Conservation (phyloP, 1,140 invertebrate genomes). For the Aradophagus sp. region DNA sequence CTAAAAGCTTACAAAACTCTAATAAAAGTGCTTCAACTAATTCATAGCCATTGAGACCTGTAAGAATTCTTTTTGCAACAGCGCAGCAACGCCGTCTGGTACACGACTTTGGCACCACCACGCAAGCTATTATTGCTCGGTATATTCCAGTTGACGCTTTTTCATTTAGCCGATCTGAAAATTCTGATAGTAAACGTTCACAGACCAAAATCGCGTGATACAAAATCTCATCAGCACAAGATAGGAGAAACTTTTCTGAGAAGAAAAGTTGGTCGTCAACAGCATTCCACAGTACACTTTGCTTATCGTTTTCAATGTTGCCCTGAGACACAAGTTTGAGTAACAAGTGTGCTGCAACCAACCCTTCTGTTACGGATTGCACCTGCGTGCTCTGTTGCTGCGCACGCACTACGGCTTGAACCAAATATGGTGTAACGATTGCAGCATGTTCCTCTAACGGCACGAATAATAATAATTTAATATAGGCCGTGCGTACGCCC, state of each 20-base stretch:
- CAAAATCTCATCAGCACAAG: conserved; percentile 81
- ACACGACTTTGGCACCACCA: conserved; percentile 73
- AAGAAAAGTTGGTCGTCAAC: conserved; percentile 87
- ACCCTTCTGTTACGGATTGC: conserved; percentile 84
- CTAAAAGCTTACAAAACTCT: conserved; percentile 78
- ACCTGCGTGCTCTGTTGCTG: conserved; percentile 74
- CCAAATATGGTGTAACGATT: conserved; percentile 64
- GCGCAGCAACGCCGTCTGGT: conserved; percentile 63
- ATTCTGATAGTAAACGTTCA: conserved; percentile 79
- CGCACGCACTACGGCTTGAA: conserved; percentile 66
- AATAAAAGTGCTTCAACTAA: conserved; percentile 76
- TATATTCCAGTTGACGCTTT: conserved; percentile 75
- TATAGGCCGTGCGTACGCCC: conserved; percentile 84
- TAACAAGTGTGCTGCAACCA: conserved; percentile 84
- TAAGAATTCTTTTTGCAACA: conserved; percentile 66
- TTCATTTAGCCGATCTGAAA: conserved; percentile 77
- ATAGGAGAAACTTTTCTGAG: conserved; percentile 85
- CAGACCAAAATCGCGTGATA: conserved; percentile 79
- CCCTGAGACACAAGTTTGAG: conserved; percentile 79
- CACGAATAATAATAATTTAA: conserved; percentile 65
- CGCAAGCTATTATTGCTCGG: conserved; percentile 79
- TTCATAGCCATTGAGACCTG: conserved; percentile 63
- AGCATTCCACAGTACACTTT: conserved; percentile 80
- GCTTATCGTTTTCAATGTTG: conserved; percentile 76
- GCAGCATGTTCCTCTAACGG: conserved; percentile 54